A percentile compares a stretch with the other conserved stretches of the same genome.
Conservation (phyloP, 1,140 invertebrate species). For the Dendrolimus kikuchii region DNA sequence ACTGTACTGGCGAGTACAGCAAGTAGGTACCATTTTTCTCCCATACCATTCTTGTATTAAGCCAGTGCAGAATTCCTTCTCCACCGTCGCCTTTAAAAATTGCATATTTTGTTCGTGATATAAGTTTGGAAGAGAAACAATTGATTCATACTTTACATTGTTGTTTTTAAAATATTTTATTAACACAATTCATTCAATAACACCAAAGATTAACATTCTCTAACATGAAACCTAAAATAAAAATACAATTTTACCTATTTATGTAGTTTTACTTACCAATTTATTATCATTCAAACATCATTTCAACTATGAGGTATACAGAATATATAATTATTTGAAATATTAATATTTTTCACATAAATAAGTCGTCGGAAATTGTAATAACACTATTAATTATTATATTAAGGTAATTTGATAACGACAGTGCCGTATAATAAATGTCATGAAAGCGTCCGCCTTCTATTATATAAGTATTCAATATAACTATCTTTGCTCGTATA, state of each 20-base stretch:
- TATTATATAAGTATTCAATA: slow-evolving; percentile 17
- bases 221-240: slow-evolving; percentile 71
- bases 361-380: slow-evolving; percentile 58
- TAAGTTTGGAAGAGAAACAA: slow-evolving; percentile 49
- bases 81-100: not conserved
- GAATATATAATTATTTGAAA: slow-evolving; percentile 66
- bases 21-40: too few relatives aligned
- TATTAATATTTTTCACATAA: slow-evolving; percentile 57
- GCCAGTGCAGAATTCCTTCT: too few relatives aligned
- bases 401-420: slow-evolving; percentile 36
- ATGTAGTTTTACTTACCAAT: slow-evolving; percentile 67
- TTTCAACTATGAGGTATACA: slow-evolving; percentile 71
- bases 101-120: not conserved
- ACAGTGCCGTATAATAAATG: slow-evolving; percentile 44
- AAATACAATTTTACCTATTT: slow-evolving; percentile 66
- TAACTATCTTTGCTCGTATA: slow-evolving; percentile 19
- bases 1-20: too few relatives aligned
- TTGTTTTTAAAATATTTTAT: slow-evolving; percentile 73
- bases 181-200: slow-evolving; percentile 75
- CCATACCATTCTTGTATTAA: too few relatives aligned
- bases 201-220: slow-evolving; percentile 74
- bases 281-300: slow-evolving; percentile 71
- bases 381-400: slow-evolving; percentile 33
- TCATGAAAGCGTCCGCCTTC: slow-evolving; percentile 47
- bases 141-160: slow-evolving; percentile 64